Evolutionary conservation across 2,888 invertebrate species (phyloP).

Genomic region (Platypus cylindrus): DNA sequence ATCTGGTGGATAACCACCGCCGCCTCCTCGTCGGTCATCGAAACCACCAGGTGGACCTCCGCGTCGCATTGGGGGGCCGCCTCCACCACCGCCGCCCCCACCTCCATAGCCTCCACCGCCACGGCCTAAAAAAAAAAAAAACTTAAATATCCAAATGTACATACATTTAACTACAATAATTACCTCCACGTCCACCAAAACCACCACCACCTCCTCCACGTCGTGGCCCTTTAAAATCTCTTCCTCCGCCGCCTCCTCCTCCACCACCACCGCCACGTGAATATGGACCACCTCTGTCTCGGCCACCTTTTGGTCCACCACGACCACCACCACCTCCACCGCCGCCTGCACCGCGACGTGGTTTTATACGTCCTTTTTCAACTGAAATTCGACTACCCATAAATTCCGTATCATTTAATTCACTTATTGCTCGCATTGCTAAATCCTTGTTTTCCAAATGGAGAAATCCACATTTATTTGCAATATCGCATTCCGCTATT

Average conservation of each 20-base stretch:
- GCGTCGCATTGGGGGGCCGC: slow-evolving; percentile 9
- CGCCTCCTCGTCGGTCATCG: slow-evolving; percentile 15
- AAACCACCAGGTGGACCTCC: slow-evolving; percentile 14
- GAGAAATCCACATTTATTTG: slow-evolving; percentile 89
- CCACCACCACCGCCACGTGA: slow-evolving; percentile 21
- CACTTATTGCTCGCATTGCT: slow-evolving; percentile 69
- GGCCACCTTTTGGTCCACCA: slow-evolving; percentile 34
- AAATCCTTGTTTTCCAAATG: slow-evolving; percentile 77
- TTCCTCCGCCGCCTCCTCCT: slow-evolving; percentile 11
- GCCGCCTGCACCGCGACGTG: slow-evolving; percentile 44
- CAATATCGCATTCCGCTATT: slow-evolving; percentile 88
- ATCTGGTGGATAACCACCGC: slow-evolving; percentile 12
- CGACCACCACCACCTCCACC: slow-evolving; percentile 38
- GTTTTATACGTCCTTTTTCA: slow-evolving; percentile 69
- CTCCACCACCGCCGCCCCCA: slow-evolving; percentile 6
- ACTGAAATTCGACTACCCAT: slow-evolving; percentile 77
- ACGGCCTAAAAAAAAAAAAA: slow-evolving; percentile 3
- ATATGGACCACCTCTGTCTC: slow-evolving; percentile 25
- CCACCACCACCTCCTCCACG: slow-evolving; percentile 6
- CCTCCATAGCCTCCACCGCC: slow-evolving; percentile 6
- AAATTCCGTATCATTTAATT: slow-evolving; percentile 67
- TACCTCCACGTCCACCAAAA: slow-evolving; percentile 5
- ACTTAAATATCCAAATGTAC: too few species aligned
- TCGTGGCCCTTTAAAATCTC: slow-evolving; percentile 8
- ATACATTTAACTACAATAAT: too few species aligned